A percentile compares a stretch with the other conserved stretches of the same genome.
Evolutionary conservation across 53 echinoderm and acorn worm genomes (phyloP).

Genomic region (Zoroaster sp.): DNA sequence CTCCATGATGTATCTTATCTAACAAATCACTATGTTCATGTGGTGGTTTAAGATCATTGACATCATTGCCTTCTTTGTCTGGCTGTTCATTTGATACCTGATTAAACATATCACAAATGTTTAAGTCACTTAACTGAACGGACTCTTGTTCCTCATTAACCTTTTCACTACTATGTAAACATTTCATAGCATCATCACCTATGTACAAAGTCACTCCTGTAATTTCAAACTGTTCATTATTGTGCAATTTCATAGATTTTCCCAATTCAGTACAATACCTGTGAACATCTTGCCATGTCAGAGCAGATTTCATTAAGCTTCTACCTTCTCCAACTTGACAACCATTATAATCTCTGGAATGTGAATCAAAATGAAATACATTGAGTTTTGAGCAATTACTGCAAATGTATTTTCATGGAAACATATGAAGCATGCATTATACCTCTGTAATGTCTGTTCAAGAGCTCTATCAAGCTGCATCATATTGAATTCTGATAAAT

Average conservation of each 20-base stretch:
- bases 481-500: slow-evolving; percentile 6
- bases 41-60: too few species aligned
- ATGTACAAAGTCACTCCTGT: too few species aligned
- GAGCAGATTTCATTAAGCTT: neutral
- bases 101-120: too few species aligned
- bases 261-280: neutral
- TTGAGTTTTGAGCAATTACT: neutral
- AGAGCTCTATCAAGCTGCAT: neutral
- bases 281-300: neutral
- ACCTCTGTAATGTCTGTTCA: neutral
- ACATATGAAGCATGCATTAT: neutral
- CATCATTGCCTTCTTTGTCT: too few species aligned
- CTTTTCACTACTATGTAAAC: too few species aligned
- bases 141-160: too few species aligned
- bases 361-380: neutral
- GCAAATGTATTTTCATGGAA: slow-evolving; percentile 10
- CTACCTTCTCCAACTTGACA: neutral
- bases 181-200: too few species aligned
- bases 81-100: too few species aligned
- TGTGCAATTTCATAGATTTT: neutral
- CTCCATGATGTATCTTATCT: too few species aligned
- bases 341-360: neutral
- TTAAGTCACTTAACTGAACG: too few species aligned
- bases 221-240: neutral
- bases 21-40: too few species aligned